Base-by-base conservation (phyloP, 2,888 invertebrate genomes). In the Lasius platythorax region DNA sequence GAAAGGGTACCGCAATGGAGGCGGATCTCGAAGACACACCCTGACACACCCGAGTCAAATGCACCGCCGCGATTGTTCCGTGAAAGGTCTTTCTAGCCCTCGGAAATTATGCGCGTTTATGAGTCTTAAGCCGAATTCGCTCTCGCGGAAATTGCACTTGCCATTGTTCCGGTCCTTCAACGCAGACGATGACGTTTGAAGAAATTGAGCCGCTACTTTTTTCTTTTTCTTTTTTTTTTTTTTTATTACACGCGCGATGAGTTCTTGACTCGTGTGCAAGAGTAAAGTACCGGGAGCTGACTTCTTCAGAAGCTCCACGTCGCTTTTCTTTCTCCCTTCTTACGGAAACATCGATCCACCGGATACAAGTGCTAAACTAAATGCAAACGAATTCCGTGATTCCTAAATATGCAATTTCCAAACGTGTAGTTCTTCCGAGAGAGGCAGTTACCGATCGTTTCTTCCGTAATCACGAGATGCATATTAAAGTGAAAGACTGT, bases 51-150 rank as follows among this genome's bases (percentile, higher is more conserved):
- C 56, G 40, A 67, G 56, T 78, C 67, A 43, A 78, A 56, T 67
- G 56, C n/a, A 30, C 70, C 46, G n/a, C 23, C 61, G 46, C 61
- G 79, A 78, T 78, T 78, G 78, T 78, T 78, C 68, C 53, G 11
- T 56, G 33, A 64, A 75, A 9, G 12, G 18, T 6, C 28, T 66
- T 50, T 30, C 23, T 6, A 28, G 40, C n/a, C 46, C 79, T 72
- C 46, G 9, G 33, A 81, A 56, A 40, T 53, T 68, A 50, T 33
- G n/a, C 50, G 56, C 46, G 79, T 72, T 72, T 79, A 50, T 12
- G 72, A 50, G 23, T 72, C 67, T 68, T n/a, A 5, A 40, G 37
- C 37, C 23, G 72, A 50, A 61, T 72, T 40, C 18, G 76, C 53
- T 46, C 33, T 61, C 70, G 46, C 61, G 46, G 46, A 79, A 70